Evolutionary conservation across 35 echinoderm and acorn worm species (phyloP), one percentile per base, ranked within the genome.

Genomic region (Hemicentrotus pulcherrimus): DNA sequence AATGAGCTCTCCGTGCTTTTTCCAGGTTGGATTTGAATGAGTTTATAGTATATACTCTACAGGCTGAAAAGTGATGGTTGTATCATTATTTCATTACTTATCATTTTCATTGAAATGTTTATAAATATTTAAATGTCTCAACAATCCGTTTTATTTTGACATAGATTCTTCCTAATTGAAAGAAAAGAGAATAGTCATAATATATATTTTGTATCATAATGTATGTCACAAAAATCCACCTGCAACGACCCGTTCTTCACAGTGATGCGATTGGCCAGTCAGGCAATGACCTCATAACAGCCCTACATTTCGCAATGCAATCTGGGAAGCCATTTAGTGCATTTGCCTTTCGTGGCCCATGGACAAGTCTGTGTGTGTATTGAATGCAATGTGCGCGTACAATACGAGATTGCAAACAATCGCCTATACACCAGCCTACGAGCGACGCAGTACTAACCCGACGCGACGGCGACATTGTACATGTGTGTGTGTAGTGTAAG

Each of bases 321-420:
- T 47, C n/a, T 93, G 91, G 91, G 91, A 93, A 46, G 48, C 46
- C 48, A 93, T 93, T 93, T 93, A 93, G 91, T 93, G 47, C 91
- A 93, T 50, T 93, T 58, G 91, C 91, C 91, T 93, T 93, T 93
- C 88, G 88, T 93, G 91, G 88, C 32, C 88, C 32, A 33, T 47
- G 88, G 88, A 10, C 6, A 31, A 86, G 88, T 32, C 88, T 90
- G 88, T 90, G 88, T 89, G 31, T 33, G 88, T 45, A 24, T 90
- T 47, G 32, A 18, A 41, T 47, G 22, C 31, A 47, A 45, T 47
- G 32, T 90, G 46, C 88, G 88, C 88, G 88, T 32, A 90, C 88
- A 32, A 88, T 46, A 45, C 88, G 46, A 18, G 88, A 45, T 45
- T 90, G 32, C 88, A 90, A 90, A 90, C 88, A 90, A 90, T 90